Base-by-base conservation (phyloP, 1,140 invertebrate genomes). In the Diorhabda carinulata region DNA sequence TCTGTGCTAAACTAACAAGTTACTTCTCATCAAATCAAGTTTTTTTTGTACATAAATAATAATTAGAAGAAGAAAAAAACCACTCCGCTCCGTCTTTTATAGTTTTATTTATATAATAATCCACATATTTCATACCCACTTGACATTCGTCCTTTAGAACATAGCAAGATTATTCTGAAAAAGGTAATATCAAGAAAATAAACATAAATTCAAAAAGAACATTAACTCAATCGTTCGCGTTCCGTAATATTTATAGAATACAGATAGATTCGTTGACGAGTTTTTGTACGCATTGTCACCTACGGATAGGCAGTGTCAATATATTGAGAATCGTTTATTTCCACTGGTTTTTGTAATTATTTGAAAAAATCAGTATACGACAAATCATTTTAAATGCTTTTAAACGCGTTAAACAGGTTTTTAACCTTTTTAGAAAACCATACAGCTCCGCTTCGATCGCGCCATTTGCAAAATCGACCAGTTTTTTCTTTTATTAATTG, bases 181-280 rank as follows among this genome's bases (percentile, higher is more conserved):
- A 71, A 65, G 70, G 67, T 10, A 68, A 71, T 61, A 71, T 71
- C 70, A 68, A 62, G 58, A 64, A 62, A 47, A 62, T 45, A 60
- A 63, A 68, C 60, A 67, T 68, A 64, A 70, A 70, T 70, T 70
- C 60, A 45, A 66, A 42, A 52, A n/a, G 57, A 59, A 61, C 64
- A 61, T 59, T 59, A 45, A 9, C 61, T 52, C 47, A 52, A 52
- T 42, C 52, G 43, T 42, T 64, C 40, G 40, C 44, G 44, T 68
- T 59, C 63, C 62, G 64, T 71, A 66, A 71, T 73, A 73, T 73
- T 73, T 66, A 73, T 73, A 70, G 72, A 73, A 71, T 71, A 73
- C 68, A 70, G 69, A 73, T 73, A 71, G 72, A 73, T 69, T 73
- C 69, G 72, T 71, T 73, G 70, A 73, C 72, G 41, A 71, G 69